These are phyloP conservation scores for Herminia tarsipennalis DNA, from an alignment of 2,888 invertebrate species.

Conservation along the genomic window DNA sequence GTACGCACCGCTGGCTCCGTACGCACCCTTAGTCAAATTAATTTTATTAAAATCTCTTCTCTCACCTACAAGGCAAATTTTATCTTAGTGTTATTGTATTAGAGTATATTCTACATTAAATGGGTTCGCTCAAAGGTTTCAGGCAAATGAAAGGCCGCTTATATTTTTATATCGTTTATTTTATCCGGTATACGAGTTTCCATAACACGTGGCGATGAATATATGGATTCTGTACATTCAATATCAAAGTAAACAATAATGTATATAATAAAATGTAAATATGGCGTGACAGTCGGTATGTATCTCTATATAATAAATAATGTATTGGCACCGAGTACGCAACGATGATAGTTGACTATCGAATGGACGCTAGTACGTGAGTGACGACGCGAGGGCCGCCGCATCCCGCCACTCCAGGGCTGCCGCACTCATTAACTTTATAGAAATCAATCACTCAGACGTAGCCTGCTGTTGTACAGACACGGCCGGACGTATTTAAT, in stretches of 20 bases:
- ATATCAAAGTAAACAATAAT: slow-evolving; percentile 82
- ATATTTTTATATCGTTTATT: slow-evolving; percentile 70
- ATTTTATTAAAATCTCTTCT: slow-evolving; percentile 56
- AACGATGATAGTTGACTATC: slow-evolving; percentile 56
- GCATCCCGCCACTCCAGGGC: slow-evolving; percentile 8
- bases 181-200: slow-evolving; percentile 77
- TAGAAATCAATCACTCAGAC: too few relatives aligned
- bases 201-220: slow-evolving; percentile 79
- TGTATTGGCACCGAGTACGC: slow-evolving; percentile 76
- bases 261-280: slow-evolving; percentile 79
- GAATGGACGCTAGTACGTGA: slow-evolving; percentile 68
- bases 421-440: neutral
- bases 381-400: slow-evolving; percentile 15
- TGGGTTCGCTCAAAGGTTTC: slow-evolving; percentile 36
- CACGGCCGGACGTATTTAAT: too few relatives aligned
- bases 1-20: slow-evolving; percentile 54
- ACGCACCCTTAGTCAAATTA: slow-evolving; percentile 62
- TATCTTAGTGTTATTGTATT: slow-evolving; percentile 17
- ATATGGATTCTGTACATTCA: slow-evolving; percentile 77
- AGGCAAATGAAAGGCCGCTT: slow-evolving; percentile 53
- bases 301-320: slow-evolving; percentile 67
- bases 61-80: slow-evolving; percentile 22
- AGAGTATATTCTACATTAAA: slow-evolving; percentile 17
- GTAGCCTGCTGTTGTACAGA: too few relatives aligned
- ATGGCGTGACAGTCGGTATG: slow-evolving; percentile 46